These are phyloP conservation scores for Spodoptera littoralis DNA, from an alignment of 2,888 invertebrate species.

Conservation along the genomic window DNA sequence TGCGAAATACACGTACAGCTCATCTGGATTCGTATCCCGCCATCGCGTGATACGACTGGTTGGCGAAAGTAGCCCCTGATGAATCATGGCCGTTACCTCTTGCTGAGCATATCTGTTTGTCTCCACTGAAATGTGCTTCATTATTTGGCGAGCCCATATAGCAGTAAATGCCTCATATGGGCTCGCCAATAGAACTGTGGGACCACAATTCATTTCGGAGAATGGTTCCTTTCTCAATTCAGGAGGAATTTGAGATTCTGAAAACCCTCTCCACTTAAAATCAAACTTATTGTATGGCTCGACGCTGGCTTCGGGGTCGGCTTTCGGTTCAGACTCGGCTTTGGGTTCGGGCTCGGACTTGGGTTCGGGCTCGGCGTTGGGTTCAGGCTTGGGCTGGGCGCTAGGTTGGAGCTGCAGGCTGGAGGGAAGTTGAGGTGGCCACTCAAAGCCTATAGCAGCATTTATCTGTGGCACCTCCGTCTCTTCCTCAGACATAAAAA, in stretches of 20 bases:
- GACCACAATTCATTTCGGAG: conserved; percentile 43
- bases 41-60: conserved; percentile 7
- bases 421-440: too few relatives aligned
- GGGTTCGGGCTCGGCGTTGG: too few relatives aligned
- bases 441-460: too few relatives aligned
- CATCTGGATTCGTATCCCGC: background rate
- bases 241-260: background rate
- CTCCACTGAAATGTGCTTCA: conserved; percentile 53
- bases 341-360: too few relatives aligned
- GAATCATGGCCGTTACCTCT: background rate
- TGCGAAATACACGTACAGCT: background rate
- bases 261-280: background rate
- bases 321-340: too few relatives aligned
- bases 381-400: too few relatives aligned
- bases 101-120: conserved; percentile 60
- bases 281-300: background rate
- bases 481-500: too few relatives aligned
- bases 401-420: too few relatives aligned
- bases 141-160: conserved; percentile 58
- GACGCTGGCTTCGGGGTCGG: too few relatives aligned
- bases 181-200: conserved; percentile 32
- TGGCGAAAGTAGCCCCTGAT: conserved; percentile 43
- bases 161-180: conserved; percentile 52
- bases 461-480: too few relatives aligned
- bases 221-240: background rate